Base-by-base conservation (phyloP, 2,113 vertebrate genomes). In the Deroptyus accipitrinus region DNA sequence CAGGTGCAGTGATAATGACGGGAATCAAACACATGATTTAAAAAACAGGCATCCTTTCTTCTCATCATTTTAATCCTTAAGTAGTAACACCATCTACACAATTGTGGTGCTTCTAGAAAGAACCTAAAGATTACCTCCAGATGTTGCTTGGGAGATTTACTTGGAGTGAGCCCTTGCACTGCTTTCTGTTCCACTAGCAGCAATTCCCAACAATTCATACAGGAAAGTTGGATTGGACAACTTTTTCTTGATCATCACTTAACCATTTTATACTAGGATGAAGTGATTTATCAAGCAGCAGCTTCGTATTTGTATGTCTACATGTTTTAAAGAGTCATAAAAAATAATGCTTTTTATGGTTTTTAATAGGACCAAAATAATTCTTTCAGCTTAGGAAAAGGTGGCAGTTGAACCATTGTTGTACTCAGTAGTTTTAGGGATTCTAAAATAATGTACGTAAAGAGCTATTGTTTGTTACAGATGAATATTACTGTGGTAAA, bases 151-250 rank as follows among this genome's bases (percentile, higher is more conserved):
- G 41, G 23, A 69, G 28, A 49, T 73, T 62, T 27, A 22, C 31
- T 83, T 59, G 37, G 22, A 41, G 28, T 0, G 0, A 88, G 17
- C 14, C 49, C 5, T 88, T 78, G 19, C 1, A 2, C 52, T 77
- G 17, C 33, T 57, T 84, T 73, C 49, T 66, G 13, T 91, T 77
- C 44, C 41, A 59, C 19, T 8, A 28, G 9, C 8, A 63, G n/a
- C 30, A 69, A 49, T 83, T 83, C 25, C 22, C 28, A 73, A 2
- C 35, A 37, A 41, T 73, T 92, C 24, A 22, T 64, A 51, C 6
- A 33, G 27, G 42, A 17, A 2, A 2, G 16, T 15, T 67, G 16
- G 4, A 17, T 3, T 64, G 41, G 24, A 30, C 15, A 73, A 7
- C 19, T 62, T 77, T 35, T 55, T 39, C 49, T 54, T 78, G 27